Conservation (phyloP, 2,797 vertebrate genomes). For the Chiloscyllium punctatum region DNA sequence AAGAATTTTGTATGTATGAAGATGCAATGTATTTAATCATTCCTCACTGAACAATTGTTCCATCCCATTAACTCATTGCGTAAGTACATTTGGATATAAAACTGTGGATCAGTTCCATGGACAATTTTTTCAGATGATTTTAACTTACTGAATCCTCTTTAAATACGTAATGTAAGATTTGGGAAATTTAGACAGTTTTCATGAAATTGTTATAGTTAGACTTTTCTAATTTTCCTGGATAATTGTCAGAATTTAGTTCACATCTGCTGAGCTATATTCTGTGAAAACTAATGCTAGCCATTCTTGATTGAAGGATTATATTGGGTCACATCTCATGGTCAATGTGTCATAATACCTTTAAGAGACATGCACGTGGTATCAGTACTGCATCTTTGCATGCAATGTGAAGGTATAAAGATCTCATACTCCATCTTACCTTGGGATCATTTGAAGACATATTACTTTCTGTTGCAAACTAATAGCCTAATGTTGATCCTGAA, state of each 20-base stretch:
- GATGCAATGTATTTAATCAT: too few relatives aligned
- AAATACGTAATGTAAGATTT: neutral
- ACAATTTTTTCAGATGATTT: neutral
- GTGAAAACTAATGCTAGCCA: neutral
- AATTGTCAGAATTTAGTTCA: neutral
- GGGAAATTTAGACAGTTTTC: neutral
- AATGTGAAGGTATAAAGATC: too few relatives aligned
- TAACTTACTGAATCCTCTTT: neutral
- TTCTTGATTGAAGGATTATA: neutral
- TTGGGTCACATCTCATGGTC: too few relatives aligned
- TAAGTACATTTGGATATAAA: neutral
- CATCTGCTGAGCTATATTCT: neutral
- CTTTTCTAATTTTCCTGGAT: neutral
- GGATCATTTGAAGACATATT: too few relatives aligned
- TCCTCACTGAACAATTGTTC: too few relatives aligned
- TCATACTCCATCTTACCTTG: too few relatives aligned
- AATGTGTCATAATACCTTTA: too few relatives aligned
- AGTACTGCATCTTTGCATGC: too few relatives aligned
- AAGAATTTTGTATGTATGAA: too few relatives aligned
- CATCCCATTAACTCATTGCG: neutral
- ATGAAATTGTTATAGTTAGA: neutral
- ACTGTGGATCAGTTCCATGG: neutral
- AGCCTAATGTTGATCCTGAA: too few relatives aligned
- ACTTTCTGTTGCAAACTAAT: too few relatives aligned
- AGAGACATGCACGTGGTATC: too few relatives aligned